Percentiles rank a stretch among this genome's conserved stretches.
Evolutionary conservation across 2,113 vertebrate species (phyloP).

Genomic region (Zapus hudsonius): DNA sequence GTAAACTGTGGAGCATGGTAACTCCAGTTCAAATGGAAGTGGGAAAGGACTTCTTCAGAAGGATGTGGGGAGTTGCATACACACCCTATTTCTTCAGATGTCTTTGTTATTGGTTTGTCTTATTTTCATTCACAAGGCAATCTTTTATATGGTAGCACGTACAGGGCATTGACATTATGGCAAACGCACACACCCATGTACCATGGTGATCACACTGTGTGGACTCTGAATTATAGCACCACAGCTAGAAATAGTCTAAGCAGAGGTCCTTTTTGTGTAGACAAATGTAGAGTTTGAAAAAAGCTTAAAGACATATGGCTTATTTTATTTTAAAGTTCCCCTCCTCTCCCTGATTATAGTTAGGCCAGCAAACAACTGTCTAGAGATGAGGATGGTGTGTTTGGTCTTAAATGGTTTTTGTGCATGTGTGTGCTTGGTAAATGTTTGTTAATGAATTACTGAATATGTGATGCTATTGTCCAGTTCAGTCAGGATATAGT

Average conservation of each 20-base stretch:
- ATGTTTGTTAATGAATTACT: conserved; percentile 72
- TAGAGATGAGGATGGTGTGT: neutral
- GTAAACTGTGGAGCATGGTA: neutral
- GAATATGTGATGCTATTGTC: conserved; percentile 37
- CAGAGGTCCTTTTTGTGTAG: neutral
- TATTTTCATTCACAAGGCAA: conserved; percentile 15
- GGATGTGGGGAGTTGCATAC: neutral
- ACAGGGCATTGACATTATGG: neutral
- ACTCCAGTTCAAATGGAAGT: neutral
- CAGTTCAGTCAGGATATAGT: conserved; percentile 42
- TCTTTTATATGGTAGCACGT: neutral
- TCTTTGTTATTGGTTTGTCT: neutral
- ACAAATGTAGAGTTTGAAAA: too few species aligned
- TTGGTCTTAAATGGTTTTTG: conserved; percentile 53
- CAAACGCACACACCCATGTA: neutral
- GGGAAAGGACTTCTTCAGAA: neutral
- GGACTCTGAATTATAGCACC: neutral
- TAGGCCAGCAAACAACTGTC: neutral
- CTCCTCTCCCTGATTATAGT: neutral
- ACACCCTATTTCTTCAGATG: neutral
- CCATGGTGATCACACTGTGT: neutral
- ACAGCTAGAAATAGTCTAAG: neutral
- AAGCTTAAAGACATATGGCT: neutral
- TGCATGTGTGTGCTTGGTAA: conserved; percentile 57
- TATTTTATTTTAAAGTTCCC: conserved; percentile 6